Base-by-base conservation (phyloP, 2,797 vertebrate genomes). In the Dryobates pubescens region DNA sequence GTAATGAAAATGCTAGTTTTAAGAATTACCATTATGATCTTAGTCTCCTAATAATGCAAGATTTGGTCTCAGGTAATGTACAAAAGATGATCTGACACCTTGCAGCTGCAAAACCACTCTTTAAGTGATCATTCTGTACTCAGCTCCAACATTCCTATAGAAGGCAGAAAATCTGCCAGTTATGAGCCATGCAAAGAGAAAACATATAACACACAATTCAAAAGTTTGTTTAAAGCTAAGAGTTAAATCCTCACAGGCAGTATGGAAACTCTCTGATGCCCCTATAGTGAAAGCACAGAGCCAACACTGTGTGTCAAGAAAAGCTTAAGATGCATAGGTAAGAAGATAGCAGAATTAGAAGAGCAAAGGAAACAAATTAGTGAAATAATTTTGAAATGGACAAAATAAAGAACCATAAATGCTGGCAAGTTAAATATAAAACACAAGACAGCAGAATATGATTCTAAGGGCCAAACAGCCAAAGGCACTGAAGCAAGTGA, bases 1-100 rank as follows among this genome's bases (percentile, higher is more conserved):
- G 70, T 68, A 94, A 92, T 59, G 62, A 94, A 96, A 95, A 93
- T 65, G 77, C 93, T 95, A 89, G 70, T 84, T 95, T 94, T 93
- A 90, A 68, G 51, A 74, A 92, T 61, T 90, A 89, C 43, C 80
- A 82, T 94, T 94, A 88, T 24, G 80, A 82, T 88, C 32, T 73
- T 79, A 79, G 47, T 91, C 76, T 86, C 26, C 47, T 81, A 68
- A 90, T 90, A 85, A 34, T 53, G 51, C 41, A 88, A 74, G 11
- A 79, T 24, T 49, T 47, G 5, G 30, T 77, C 69, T 80, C 30
- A 22, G 47, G 38, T 62, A 76, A 53, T 4, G 29, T 23, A 81
- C 19, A 77, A 59, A 86, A 78, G 36, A 43, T 3, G 23, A 12
- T 77, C 58, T 58, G 16, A 67, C 16, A 70, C 38, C 24, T 47